Base-by-base conservation (phyloP, 1,140 invertebrate genomes). In the Lucilia cuprina region DNA sequence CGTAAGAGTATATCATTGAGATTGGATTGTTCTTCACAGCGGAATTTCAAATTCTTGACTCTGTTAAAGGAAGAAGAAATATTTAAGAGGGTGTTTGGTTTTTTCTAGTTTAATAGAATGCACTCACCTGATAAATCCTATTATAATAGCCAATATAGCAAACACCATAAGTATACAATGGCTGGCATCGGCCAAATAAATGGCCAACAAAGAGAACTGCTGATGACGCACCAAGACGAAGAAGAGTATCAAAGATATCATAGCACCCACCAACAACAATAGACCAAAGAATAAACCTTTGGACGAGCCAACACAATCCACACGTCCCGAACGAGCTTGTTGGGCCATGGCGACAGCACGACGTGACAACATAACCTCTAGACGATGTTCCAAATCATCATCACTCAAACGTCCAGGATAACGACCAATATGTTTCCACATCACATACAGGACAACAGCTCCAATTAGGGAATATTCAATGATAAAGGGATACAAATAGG, bases 381-480 rank as follows among this genome's bases (percentile, higher is more conserved):
- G 92, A 88, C 95, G 93, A 89, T 96, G 96, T 92, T 97, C 96
- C 86, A 97, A 92, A 92, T 97, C 95, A 91, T 96, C 96, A 88
- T 97, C 95, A 86, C 94, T 95, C 87, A 95, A 94, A 87, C 95
- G 95, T 92, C 94, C 94, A 2, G 96, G 95, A 91, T 96, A 95
- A 86, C 96, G 94, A 55, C 97, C 96, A 91, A 98, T 98, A 91
- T 98, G 97, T 88, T 96, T 96, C 98, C 98, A 99, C 95, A 99
- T 99, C 74, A 99, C 97, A 91, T 98, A 99, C 87, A 99, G 96
- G 30, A 99, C 97, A 80, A 98, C 98, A 30, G 98, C 98, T 21
- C 97, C 98, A 89, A 99, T 99, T 74, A 99, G 92, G 84, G 97
- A 98, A 91, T 99, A 99, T 91, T 99, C 97, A 87, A 99, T 98